A percentile compares a stretch with the other conserved stretches of the same genome.
Conservation (phyloP, 2,888 invertebrate species). For the Thymelicus lineola region DNA sequence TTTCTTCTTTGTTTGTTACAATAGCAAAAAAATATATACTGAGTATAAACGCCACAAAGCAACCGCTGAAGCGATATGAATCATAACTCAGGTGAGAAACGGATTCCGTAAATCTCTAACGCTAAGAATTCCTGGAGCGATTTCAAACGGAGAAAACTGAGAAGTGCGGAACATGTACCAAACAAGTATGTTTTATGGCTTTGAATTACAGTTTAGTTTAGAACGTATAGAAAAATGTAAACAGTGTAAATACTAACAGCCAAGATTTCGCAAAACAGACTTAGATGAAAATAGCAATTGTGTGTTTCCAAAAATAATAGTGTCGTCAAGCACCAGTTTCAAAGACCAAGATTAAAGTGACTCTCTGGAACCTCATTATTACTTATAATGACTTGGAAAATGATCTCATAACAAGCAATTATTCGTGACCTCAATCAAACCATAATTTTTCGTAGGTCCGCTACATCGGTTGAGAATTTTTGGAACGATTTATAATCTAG, state of each 20-base stretch:
- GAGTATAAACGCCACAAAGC: constrained; percentile 1
- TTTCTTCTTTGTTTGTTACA: neutral
- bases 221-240: neutral
- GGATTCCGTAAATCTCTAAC: constrained; percentile 13
- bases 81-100: constrained; percentile 13
- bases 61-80: constrained; percentile 4
- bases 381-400: neutral
- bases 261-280: neutral
- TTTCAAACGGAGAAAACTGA: neutral
- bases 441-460: too few species aligned
- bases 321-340: neutral
- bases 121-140: constrained; percentile 8
- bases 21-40: neutral
- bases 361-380: neutral
- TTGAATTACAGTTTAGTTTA: constrained; percentile 8
- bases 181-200: constrained; percentile 8
- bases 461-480: too few species aligned
- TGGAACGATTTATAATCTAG: too few species aligned
- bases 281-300: neutral
- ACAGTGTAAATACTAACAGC: neutral
- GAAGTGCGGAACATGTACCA: constrained; percentile 6
- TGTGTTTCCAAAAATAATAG: neutral
- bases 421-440: too few species aligned
- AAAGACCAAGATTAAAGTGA: neutral
- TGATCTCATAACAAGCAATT: too few species aligned